Evolutionary conservation across 2,113 vertebrate species (phyloP).

Genomic region (Myrmecobius fasciatus): DNA sequence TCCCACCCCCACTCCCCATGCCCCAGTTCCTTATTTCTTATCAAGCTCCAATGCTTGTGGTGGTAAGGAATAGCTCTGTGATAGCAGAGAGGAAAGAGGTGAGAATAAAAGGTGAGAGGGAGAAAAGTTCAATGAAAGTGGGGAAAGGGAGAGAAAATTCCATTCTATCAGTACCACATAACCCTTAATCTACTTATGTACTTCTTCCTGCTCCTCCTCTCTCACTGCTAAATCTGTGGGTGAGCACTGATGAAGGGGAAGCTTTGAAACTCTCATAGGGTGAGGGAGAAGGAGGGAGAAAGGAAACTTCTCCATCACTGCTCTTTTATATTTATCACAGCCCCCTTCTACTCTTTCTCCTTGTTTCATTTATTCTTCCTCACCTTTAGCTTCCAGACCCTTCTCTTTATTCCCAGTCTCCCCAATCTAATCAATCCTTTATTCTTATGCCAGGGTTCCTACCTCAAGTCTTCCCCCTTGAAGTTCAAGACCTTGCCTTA

Average conservation of each 20-base stretch:
- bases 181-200: neutral
- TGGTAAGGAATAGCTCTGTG: neutral
- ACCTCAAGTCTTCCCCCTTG: neutral
- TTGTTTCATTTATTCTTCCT: neutral
- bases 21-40: neutral
- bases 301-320: neutral
- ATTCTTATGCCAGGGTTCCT: neutral
- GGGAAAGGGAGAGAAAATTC: neutral
- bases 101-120: neutral
- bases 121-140: neutral
- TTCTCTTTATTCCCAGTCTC: neutral
- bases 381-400: neutral
- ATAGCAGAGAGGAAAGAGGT: neutral
- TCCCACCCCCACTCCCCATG: neutral
- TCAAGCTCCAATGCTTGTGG: neutral
- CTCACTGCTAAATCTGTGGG: neutral
- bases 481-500: neutral
- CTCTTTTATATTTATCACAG: neutral
- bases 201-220: neutral
- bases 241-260: neutral
- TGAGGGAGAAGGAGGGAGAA: neutral
- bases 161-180: neutral
- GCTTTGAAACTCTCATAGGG: neutral
- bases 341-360: neutral
- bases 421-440: neutral